Conservation (phyloP, 2,113 vertebrate species). For the Myrmophylax atrothorax region DNA sequence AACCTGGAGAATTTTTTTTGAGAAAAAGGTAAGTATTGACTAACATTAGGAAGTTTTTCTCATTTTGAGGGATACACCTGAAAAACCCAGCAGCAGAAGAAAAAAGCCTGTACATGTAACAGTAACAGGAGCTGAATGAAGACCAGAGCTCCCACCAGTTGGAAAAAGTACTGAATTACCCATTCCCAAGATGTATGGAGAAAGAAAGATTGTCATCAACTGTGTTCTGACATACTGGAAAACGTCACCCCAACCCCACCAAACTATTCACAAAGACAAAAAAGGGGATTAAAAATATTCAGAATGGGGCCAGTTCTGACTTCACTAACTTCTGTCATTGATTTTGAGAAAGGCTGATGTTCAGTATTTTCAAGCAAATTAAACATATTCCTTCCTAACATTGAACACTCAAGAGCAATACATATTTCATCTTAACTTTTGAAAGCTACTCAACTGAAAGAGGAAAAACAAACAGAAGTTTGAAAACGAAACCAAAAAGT, state of each 20-base stretch:
- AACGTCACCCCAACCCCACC: background rate
- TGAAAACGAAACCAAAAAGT: background rate
- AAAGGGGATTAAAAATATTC: background rate
- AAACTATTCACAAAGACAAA: background rate
- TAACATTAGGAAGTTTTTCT: background rate
- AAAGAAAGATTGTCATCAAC: background rate
- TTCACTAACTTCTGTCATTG: background rate
- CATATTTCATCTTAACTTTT: background rate
- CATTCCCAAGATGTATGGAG: background rate
- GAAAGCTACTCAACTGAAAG: background rate
- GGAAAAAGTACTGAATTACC: background rate
- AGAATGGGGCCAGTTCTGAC: background rate
- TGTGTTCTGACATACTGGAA: background rate
- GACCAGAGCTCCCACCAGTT: background rate
- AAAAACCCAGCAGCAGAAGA: background rate
- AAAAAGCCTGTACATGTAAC: background rate
- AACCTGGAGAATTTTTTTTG: background rate
- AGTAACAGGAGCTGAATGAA: background rate
- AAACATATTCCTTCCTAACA: background rate
- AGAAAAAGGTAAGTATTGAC: background rate
- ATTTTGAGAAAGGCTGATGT: background rate
- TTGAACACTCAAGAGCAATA: background rate
- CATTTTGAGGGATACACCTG: background rate
- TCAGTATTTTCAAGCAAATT: background rate
- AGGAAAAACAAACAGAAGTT: background rate